Evolutionary conservation across 2,113 vertebrate species (phyloP), one percentile per base, ranked within the genome.

Genomic region (Neolamprologus kungweensis): DNA sequence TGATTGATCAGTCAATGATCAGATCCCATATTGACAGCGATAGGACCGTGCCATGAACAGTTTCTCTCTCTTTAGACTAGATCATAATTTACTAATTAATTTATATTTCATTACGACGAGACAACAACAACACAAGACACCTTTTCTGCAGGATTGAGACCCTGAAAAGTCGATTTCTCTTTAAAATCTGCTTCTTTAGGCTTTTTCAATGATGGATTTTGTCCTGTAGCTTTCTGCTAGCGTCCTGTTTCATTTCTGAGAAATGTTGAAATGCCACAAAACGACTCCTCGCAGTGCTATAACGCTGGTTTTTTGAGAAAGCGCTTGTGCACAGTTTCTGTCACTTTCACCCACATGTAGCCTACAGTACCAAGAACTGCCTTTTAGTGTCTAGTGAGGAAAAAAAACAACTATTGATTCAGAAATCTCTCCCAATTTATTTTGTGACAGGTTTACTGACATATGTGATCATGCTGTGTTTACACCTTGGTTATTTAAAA

Each of bases 321-420:
- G 73, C 82, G 82, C 85, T 82, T 47, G 47, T 84, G 81, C 79
- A 81, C 83, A 23, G 35, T 68, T 78, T 55, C 79, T 63, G 65
- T 89, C 75, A 84, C 6, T 65, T 82, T 80, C 60, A 89, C 84
- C 58, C 57, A 88, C 80, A 92, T 68, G 78, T 90, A 91, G 93
- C 93, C 91, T 94, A 81, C 45, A 89, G 58, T 40, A 87, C 91
- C 89, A 85, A 65, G n/a, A 91, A 75, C 80, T 94, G 92, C 94
- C 92, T 94, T 94, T 85, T 54, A 28, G 31, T 37, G 54, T 53
- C 55, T 68, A 37, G 53, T 51, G 55, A 81, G 45, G 23, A 45
- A 16, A 73, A 42, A 58, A 45, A 23, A 31, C 40, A 71, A 40
- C 28, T 8, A 86, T 65, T 58, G 51, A 47, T 63, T 83, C 13